Conservation (phyloP, 2,797 vertebrate genomes). For the Propithecus deckenii region DNA sequence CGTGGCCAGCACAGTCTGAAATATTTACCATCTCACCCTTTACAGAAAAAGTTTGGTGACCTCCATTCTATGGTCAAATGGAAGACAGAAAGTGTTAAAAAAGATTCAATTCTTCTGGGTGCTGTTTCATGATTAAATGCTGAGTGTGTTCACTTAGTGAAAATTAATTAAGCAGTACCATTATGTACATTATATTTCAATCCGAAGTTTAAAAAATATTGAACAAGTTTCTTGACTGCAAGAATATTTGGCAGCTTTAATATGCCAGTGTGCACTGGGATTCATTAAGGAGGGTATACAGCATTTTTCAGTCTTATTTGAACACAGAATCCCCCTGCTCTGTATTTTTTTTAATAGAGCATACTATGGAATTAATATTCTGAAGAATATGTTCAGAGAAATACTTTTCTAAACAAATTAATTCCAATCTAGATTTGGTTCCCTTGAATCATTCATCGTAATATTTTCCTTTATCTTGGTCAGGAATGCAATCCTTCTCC, state of each 20-base stretch:
- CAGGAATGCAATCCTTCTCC: not conserved
- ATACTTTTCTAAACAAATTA: constrained; percentile 18
- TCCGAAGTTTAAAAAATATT: not conserved
- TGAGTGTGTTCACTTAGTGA: not conserved
- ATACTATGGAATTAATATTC: not conserved
- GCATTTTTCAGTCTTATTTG: not conserved
- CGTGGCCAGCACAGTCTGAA: not conserved
- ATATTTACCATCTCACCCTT: not conserved
- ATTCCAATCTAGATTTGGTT: not conserved
- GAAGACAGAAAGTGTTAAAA: not conserved
- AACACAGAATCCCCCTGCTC: not conserved
- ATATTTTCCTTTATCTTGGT: not conserved
- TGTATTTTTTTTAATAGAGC: not conserved
- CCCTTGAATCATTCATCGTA: not conserved
- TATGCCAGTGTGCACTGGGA: not conserved
- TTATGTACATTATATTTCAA: not conserved
- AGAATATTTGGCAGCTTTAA: not conserved
- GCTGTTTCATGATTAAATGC: not conserved
- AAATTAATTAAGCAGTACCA: not conserved
- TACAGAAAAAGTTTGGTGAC: not conserved
- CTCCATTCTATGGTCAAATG: not conserved
- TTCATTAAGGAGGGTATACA: not conserved
- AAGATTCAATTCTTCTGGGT: not conserved
- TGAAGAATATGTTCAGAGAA: not conserved
- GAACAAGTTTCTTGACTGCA: not conserved